Conservation (phyloP, 2,113 vertebrate genomes). For the Chamaetylas fuelleborni region DNA sequence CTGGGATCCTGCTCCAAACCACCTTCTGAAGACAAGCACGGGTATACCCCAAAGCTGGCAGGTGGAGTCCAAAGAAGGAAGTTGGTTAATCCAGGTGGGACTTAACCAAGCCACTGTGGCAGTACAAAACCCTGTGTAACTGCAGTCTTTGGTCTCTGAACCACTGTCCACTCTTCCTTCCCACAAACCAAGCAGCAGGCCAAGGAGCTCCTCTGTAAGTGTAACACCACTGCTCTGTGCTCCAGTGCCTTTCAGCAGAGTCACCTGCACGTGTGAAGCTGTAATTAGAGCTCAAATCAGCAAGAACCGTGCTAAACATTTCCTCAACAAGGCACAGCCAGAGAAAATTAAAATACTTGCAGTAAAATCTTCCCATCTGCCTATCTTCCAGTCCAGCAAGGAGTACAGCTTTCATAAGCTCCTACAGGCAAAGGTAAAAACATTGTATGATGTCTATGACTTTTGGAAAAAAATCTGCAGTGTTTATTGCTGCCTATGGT, state of each 20-base stretch:
- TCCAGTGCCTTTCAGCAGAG: background rate
- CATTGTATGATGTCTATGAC: background rate
- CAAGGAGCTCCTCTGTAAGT: background rate
- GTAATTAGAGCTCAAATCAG: background rate
- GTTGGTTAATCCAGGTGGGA: background rate
- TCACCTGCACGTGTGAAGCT: background rate
- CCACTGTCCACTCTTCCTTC: background rate
- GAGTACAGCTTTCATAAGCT: background rate
- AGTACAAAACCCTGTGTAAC: background rate
- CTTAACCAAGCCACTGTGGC: fast-evolving
- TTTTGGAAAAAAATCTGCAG: background rate
- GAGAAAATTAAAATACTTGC: background rate
- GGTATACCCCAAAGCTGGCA: background rate
- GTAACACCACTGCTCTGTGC: background rate
- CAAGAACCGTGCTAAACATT: background rate
- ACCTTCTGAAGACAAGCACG: background rate
- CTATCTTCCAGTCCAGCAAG: background rate
- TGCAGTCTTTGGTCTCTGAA: background rate
- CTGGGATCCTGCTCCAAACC: background rate
- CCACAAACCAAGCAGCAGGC: background rate
- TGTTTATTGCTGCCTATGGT: background rate
- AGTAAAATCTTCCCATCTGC: background rate
- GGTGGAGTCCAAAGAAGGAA: background rate
- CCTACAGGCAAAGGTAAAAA: background rate
- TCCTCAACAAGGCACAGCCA: background rate